A percentile compares a stretch with the other conserved stretches of the same genome.
phyloP scores from a whole-genome alignment of 2,888 invertebrate species.

The Drosophila histrio region DNA sequence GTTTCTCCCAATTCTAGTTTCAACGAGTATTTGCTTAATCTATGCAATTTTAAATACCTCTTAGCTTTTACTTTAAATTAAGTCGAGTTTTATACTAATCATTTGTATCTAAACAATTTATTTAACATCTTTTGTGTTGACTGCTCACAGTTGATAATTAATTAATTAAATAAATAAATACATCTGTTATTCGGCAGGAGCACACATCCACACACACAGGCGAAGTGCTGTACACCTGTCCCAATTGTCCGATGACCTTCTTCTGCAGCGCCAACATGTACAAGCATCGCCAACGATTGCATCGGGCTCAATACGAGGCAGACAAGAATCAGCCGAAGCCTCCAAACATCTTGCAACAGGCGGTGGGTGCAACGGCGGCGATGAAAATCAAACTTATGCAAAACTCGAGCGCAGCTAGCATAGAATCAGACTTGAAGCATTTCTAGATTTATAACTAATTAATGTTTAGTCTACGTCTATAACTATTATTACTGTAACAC shows the following conservation, averaged over 20 bases:
- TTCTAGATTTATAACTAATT: slow-evolving; percentile 45
- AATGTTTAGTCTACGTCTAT: slow-evolving; percentile 18
- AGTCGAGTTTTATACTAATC: no score
- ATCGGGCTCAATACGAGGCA: slow-evolving; percentile 82
- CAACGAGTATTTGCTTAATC: no score
- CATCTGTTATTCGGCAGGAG: slow-evolving; percentile 61
- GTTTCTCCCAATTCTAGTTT: no score
- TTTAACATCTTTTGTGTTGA: no score
- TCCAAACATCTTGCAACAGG: slow-evolving; percentile 77
- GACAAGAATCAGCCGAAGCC: slow-evolving; percentile 81
- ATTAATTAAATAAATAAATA: no score
- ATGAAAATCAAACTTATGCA: slow-evolving; percentile 63
- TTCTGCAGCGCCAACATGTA: slow-evolving; percentile 84
- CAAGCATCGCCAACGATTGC: slow-evolving; percentile 82
- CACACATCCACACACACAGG: slow-evolving; percentile 83
- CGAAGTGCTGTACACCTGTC: slow-evolving; percentile 83
- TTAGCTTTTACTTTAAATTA: no score
- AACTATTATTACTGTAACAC: slow-evolving; percentile 15
- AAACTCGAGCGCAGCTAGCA: slow-evolving; percentile 35
- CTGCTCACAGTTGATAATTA: no score
- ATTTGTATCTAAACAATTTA: no score
- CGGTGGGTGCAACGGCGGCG: slow-evolving; percentile 69
- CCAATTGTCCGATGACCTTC: slow-evolving; percentile 83
- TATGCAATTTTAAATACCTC: no score
- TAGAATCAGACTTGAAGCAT: slow-evolving; percentile 57